Evolutionary conservation across 2,888 invertebrate genomes (phyloP).

Genomic region (Alviniconcha strummeri): DNA sequence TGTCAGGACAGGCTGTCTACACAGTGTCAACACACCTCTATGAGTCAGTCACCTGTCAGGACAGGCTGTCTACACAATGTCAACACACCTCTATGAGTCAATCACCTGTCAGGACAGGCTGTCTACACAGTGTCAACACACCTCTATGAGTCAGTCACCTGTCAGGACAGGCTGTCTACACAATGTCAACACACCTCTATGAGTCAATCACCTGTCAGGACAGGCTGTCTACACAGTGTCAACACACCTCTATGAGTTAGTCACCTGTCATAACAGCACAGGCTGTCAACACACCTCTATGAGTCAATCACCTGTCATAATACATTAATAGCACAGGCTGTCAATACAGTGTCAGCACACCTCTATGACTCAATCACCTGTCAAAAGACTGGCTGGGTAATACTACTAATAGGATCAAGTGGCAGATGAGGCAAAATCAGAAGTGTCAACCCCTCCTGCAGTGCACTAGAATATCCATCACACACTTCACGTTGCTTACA

Average conservation of each 20-base stretch:
- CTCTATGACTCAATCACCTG: conserved; percentile 87
- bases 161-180: conserved; percentile 7
- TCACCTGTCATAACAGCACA: no score
- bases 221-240: background rate
- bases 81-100: no score
- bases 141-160: conserved; percentile 87
- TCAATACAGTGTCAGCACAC: background rate
- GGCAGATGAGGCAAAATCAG: no score
- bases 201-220: background rate
- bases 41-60: conserved; percentile 85
- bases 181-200: no score
- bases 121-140: background rate
- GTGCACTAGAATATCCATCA: no score
- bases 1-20: no score
- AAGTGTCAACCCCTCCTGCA: no score
- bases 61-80: background rate
- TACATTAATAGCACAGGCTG: background rate
- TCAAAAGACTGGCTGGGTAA: no score
- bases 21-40: conserved; percentile 85
- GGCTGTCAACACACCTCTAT: conserved; percentile 82
- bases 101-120: background rate
- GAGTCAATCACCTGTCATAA: conserved; percentile 85
- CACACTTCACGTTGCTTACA: no score
- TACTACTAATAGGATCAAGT: no score
- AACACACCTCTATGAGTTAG: conserved; percentile 82